Base-by-base conservation (phyloP, 2,888 invertebrate genomes). In the Cryptus viduatorius region DNA sequence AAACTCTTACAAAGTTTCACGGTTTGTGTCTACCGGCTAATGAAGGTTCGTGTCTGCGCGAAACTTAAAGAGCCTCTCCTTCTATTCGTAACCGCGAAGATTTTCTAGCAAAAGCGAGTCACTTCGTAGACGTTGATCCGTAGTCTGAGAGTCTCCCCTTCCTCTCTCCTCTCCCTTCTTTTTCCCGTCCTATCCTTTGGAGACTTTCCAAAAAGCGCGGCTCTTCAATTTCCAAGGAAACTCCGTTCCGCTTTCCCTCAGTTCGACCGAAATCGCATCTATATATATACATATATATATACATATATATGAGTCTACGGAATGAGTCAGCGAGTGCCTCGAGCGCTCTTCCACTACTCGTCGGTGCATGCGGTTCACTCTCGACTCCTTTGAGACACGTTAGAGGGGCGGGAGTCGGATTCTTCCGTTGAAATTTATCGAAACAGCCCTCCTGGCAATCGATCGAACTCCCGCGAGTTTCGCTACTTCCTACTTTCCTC, bases 141-240 rank as follows among this genome's bases (percentile, higher is more conserved):
- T 44, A 50, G 75, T 50, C 42, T 14, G 64, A 65, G 65, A 42
- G 37, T 19, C 42, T 37, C 65, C 65, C 5, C 4, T 16, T 7
- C 59, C 46, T 8, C 46, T 24, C 24, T 4, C 59, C 46, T 8
- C 75, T 61, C 24, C 24, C 24, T 24, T 69, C 59, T 71, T 44
- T 61, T 46, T 48, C 67, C 59, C 53, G 12, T 19, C 42, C 24
- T 14, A 61, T 53, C 46, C 72, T 29, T 84, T 81, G 80, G 84
- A 84, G 77, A 73, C 84, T 73, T 77, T 84, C 84, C 84, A 81
- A 84, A 84, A 81, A 84, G 68, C 72, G 77, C 68, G 72, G 80
- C 72, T 81, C 80, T 84, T 84, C 68, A 78, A 73, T 81, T 80
- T 64, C 61, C 61, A 56, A 53, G 80, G 72, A 72, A 78, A 48